phyloP scores from a whole-genome alignment of 2,888 invertebrate genomes.

The Xiphydria camelus region DNA sequence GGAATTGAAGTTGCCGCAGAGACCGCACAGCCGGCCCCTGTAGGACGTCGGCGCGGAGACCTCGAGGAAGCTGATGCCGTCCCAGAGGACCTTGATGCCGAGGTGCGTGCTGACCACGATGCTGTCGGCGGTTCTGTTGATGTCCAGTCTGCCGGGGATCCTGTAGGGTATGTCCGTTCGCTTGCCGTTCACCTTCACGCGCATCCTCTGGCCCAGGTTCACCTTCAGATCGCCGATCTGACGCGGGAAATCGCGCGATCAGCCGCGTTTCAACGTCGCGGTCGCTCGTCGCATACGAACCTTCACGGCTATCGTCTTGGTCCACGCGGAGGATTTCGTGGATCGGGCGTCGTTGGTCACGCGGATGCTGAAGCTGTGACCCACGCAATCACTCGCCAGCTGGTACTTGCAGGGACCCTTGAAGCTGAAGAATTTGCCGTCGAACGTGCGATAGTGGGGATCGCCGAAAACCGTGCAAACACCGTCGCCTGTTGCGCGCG shows the following conservation, averaged over 20 bases:
- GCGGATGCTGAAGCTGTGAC: conserved; percentile 80
- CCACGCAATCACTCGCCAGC: conserved; percentile 79
- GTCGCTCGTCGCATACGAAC: conserved; percentile 44
- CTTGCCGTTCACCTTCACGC: conserved; percentile 84
- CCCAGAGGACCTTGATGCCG: conserved; percentile 88
- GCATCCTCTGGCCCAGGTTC: conserved; percentile 82
- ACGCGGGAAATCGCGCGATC: not conserved
- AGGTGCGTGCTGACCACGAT: conserved; percentile 70
- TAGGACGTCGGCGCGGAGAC: conserved; percentile 74
- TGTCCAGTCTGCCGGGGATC: conserved; percentile 62
- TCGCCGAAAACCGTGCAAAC: conserved; percentile 94
- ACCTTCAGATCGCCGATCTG: conserved; percentile 71
- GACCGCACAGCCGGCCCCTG: conserved; percentile 80
- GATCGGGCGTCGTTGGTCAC: conserved; percentile 86
- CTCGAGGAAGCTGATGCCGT: conserved; percentile 90
- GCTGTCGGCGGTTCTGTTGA: conserved; percentile 69
- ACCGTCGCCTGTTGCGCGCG: conserved; percentile 84
- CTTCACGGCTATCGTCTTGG: conserved; percentile 83
- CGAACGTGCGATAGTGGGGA: conserved; percentile 94
- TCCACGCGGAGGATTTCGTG: conserved; percentile 85
- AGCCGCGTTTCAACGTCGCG: not conserved
- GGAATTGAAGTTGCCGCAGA: conserved; percentile 94
- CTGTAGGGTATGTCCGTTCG: conserved; percentile 73
- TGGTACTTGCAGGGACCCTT: conserved; percentile 93
- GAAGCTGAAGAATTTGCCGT: conserved; percentile 91